Base-by-base conservation (phyloP, 30 jellyfish, hydroid and myxozoan species). In the Aurelia sp. region DNA sequence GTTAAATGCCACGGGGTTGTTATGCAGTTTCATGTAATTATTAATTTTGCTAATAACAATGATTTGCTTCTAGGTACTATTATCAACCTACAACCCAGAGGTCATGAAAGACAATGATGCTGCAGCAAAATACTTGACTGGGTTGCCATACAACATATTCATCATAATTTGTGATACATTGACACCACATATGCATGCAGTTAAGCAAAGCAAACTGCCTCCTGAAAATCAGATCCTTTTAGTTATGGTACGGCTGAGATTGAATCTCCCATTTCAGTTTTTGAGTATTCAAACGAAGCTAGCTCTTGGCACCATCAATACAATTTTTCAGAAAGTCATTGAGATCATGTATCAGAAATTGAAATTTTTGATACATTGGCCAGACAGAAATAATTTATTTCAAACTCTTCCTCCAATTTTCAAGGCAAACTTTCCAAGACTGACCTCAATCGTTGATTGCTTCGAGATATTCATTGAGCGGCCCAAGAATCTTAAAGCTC, bases 401-500 rank as follows among this genome's bases (percentile, higher is more conserved):
- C 8, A n/a, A 38, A 33, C 80, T 0, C 52, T 68, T 4, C 48
- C 48, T 2, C 72, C 47, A 3, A 3, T 58, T 17, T 88, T 88
- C 8, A 78, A 67, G 27, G 72, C 48, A 38, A 67, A 88, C 8
- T 88, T 78, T 50, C 97, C 97, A 13, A 53, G 89, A 40, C 76
- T 88, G 81, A 78, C 97, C 64, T 38, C 71, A 41, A 88, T 88
- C 0, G 69, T 88, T 11, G 97, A 78, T 47, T 88, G 97, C 69
- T 82, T 82, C 64, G 96, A 89, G 65, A 74, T 89, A 2, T 82
- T 60, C 18, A 74, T 89, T 82, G 97, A 89, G 60, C 66, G 94
- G 4, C 96, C 97, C 13, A 41, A 74, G 31, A 72, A 47, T 62
- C 82, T 41, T 9, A 63, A 79, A 72, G 96, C 95, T 5, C 53